These are phyloP conservation scores for Plotosus lineatus DNA, from an alignment of 2,113 vertebrate genomes.

Conservation along the genomic window DNA sequence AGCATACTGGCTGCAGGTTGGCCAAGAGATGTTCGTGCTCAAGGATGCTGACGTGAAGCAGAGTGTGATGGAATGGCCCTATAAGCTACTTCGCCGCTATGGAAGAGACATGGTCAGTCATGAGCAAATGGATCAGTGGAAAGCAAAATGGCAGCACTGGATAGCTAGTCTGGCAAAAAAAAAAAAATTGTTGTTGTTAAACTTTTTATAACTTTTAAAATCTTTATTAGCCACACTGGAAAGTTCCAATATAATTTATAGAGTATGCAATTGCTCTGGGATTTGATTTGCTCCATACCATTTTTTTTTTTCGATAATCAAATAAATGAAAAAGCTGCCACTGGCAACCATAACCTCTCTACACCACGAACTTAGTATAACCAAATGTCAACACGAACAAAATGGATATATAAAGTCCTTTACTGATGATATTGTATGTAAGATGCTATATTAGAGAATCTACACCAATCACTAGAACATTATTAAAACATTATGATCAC, in stretches of 20 bases:
- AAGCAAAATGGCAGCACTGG: neutral
- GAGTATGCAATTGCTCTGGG: neutral
- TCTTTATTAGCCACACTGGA: neutral
- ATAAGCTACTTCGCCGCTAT: conserved; percentile 86
- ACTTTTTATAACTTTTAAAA: neutral
- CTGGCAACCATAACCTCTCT: neutral
- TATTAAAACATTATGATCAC: too few species aligned
- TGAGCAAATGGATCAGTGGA: neutral
- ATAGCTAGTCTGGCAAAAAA: too few species aligned
- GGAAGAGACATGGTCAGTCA: conserved; percentile 85
- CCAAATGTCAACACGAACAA: neutral
- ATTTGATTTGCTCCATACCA: neutral
- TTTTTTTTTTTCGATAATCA: neutral
- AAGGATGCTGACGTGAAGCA: conserved; percentile 68
- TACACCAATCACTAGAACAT: too few species aligned
- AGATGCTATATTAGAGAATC: neutral
- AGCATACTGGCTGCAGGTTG: conserved; percentile 80
- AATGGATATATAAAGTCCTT: neutral
- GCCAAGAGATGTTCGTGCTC: conserved; percentile 76
- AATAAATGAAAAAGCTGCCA: neutral
- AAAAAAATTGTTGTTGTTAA: neutral
- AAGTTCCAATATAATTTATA: neutral
- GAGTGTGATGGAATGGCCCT: conserved; percentile 81
- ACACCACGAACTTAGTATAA: neutral
- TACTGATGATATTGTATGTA: neutral